Conservation (phyloP, 1,140 invertebrate genomes). For the Mactra quadrangularis region DNA sequence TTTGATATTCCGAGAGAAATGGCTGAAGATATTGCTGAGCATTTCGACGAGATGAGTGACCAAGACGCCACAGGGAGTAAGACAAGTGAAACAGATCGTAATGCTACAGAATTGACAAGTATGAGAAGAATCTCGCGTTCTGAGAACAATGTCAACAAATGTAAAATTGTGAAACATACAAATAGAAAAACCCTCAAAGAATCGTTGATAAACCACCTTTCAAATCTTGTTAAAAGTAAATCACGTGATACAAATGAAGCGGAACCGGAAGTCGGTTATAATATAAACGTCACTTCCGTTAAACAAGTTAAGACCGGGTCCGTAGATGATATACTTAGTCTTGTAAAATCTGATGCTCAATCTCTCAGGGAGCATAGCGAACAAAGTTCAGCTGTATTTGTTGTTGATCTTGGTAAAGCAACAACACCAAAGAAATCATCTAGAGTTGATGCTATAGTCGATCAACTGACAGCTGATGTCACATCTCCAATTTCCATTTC, state of each 20-base stretch:
- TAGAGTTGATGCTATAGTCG: slow-evolving; percentile 33
- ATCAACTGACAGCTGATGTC: slow-evolving; percentile 63
- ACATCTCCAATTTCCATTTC: slow-evolving; percentile 65
- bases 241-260: too few relatives aligned
- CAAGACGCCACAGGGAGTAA: too few relatives aligned
- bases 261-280: too few relatives aligned
- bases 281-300: too few relatives aligned
- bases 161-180: slow-evolving; percentile 39
- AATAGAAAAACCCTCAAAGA: too few relatives aligned
- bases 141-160: slow-evolving; percentile 39
- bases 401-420: slow-evolving; percentile 29
- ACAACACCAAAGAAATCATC: slow-evolving; percentile 18
- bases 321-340: too few relatives aligned
- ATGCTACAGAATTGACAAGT: slow-evolving; percentile 23
- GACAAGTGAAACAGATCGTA: too few relatives aligned
- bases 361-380: slow-evolving; percentile 48
- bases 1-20: slow-evolving; percentile 86
- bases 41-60: slow-evolving; percentile 75
- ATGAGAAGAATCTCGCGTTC: slow-evolving; percentile 1
- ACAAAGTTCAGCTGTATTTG: slow-evolving; percentile 67
- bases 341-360: background rate
- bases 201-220: too few relatives aligned
- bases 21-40: slow-evolving; percentile 73
- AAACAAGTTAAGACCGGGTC: too few relatives aligned
- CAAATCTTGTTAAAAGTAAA: too few relatives aligned